A percentile compares a stretch with the other conserved stretches of the same genome.
These are phyloP conservation scores for Saccopteryx bilineata DNA, from an alignment of 2,113 vertebrate genomes.

Conservation along the genomic window DNA sequence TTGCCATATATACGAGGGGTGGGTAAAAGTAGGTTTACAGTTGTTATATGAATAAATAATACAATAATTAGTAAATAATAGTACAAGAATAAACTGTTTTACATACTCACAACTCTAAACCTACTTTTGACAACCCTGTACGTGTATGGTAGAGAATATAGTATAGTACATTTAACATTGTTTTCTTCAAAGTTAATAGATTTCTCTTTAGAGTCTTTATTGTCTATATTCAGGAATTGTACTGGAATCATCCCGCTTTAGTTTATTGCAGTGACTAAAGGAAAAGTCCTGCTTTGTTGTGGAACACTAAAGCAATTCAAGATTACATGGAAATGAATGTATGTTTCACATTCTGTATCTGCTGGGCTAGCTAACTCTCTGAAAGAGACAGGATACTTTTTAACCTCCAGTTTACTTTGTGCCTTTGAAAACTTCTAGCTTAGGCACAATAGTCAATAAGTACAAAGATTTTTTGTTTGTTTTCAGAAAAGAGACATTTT, in stretches of 20 bases:
- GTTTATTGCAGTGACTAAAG: constrained; percentile 9
- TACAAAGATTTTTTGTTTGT: neutral
- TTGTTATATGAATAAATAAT: too few relatives aligned
- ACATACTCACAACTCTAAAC: too few relatives aligned
- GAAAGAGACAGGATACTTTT: neutral
- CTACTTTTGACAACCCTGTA: too few relatives aligned
- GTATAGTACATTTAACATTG: neutral
- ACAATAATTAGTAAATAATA: too few relatives aligned
- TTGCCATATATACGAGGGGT: neutral
- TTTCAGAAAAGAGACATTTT: neutral
- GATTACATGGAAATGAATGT: neutral
- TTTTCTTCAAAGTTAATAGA: neutral
- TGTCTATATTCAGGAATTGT: neutral
- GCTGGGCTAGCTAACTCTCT: neutral
- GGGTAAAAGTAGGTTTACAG: too few relatives aligned
- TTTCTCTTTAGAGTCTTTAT: neutral
- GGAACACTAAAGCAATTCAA: constrained; percentile 13
- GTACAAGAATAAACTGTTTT: too few relatives aligned
- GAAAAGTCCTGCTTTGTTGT: neutral
- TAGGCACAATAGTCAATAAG: neutral
- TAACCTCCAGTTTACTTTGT: neutral
- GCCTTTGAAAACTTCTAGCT: neutral
- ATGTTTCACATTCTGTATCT: neutral
- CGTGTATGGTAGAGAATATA: neutral
- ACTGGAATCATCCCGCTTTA: neutral